Evolutionary conservation across 1,140 invertebrate species (phyloP), one percentile per base, ranked within the genome.

Genomic region (Sitophilus oryzae): DNA sequence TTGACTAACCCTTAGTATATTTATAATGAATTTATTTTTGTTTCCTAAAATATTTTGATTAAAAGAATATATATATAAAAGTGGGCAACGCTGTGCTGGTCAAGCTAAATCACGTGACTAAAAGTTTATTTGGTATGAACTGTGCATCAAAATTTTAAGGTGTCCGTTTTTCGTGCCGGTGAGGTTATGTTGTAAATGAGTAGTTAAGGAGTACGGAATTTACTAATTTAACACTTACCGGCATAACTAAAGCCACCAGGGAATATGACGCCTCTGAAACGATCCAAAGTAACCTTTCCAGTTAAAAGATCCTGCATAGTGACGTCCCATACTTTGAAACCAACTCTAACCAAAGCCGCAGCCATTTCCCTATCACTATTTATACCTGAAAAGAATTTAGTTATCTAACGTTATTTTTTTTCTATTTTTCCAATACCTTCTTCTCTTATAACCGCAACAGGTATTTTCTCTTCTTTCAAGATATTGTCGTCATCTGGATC

Each of bases 331-430:
- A 92, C 88, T 67, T 91, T 84, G 70, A 98, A 99, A 46, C 93
- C 92, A 16, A 89, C 92, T 75, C 88, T 81, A 56, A 87, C 76
- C n/a, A 98, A 79, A 9, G 91, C 84, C n/a, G 92, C 91, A 8
- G 89, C 88, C 95, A 99, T 98, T 79, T 98, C 96, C 48, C 95
- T 76, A 69, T 98, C 96, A 34, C 95, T 94, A 70, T 99, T 99
- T 22, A 57, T 57, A 21, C 53, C 52, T 55, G 18, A 25, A 42
- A 14, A 52, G n/a, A n/a, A n/a, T n/a, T n/a, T n/a, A n/a, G n/a
- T n/a, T n/a, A n/a, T n/a, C n/a, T n/a, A n/a, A n/a, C n/a, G n/a
- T n/a, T n/a, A n/a, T n/a, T n/a, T n/a, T n/a, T n/a, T n/a, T n/a
- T n/a, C n/a, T n/a, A n/a, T n/a, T n/a, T n/a, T n/a, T n/a, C n/a